These are phyloP conservation scores for Centropristis striata DNA, from an alignment of 2,113 vertebrate genomes.

Conservation along the genomic window DNA sequence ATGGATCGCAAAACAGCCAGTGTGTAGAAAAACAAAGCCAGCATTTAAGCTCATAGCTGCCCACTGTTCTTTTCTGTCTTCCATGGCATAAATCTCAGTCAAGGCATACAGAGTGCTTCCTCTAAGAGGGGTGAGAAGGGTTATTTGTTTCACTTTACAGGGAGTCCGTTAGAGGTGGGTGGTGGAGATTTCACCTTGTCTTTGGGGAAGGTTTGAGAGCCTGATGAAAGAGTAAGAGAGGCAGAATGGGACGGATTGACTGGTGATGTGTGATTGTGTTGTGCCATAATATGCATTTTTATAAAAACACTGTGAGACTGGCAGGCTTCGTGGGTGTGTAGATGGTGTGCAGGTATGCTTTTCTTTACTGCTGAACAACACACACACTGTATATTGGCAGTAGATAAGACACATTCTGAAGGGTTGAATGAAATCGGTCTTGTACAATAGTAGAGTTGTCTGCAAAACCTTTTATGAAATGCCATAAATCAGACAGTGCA, in stretches of 20 bases:
- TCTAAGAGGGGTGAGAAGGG: constrained; percentile 42
- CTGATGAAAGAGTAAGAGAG: constrained; percentile 19
- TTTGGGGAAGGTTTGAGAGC: constrained; percentile 19
- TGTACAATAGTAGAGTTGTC: neutral
- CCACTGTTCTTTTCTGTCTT: constrained; percentile 51
- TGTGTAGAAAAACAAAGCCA: constrained; percentile 67
- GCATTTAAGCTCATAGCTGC: constrained; percentile 61
- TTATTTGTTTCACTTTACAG: constrained; percentile 72
- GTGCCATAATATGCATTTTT: neutral
- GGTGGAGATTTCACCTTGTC: constrained; percentile 49
- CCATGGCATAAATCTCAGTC: constrained; percentile 71
- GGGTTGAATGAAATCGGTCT: neutral
- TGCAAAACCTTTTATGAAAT: constrained; percentile 17
- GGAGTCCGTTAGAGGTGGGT: constrained; percentile 30
- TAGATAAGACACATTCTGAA: neutral
- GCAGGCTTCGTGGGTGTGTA: neutral
- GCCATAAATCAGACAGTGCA: constrained; percentile 5
- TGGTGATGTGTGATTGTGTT: neutral
- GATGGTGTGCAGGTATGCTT: neutral
- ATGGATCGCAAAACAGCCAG: constrained; percentile 65
- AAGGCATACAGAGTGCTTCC: constrained; percentile 44
- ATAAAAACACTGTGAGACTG: neutral
- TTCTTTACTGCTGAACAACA: neutral
- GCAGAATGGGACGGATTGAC: neutral
- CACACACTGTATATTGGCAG: neutral